Evolutionary conservation across 2,888 invertebrate species (phyloP), one percentile per base, ranked within the genome.

Genomic region (Lepidonotus clava): DNA sequence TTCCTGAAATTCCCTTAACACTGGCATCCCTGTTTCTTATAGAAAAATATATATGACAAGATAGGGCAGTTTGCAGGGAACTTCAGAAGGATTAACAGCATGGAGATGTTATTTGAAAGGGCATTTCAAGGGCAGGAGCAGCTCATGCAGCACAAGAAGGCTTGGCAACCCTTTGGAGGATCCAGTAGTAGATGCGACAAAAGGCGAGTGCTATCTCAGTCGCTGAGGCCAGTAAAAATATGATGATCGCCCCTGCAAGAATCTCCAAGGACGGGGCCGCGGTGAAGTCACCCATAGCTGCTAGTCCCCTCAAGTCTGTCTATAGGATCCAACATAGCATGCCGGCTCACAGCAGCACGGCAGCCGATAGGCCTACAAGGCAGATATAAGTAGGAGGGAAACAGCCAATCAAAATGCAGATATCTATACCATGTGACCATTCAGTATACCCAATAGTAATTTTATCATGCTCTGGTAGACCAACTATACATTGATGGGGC

Each of bases 391-490:
- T 6, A 41, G 41, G 41, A 14, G 80, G 41, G 80, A 41, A 71
- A 80, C 80, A 80, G 18, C 80, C 80, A 80, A 80, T 80, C 80
- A 80, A 80, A 80, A 80, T 41, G 46, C 80, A 28, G 71, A 34
- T 53, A 18, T n/a, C n/a, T 11, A 53, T 53, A 53, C n/a, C 53
- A 53, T 53, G 53, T 53, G 53, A 53, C 53, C 53, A 53, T n/a
- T n/a, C n/a, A n/a, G n/a, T n/a, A n/a, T n/a, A n/a, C n/a, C n/a
- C n/a, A n/a, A n/a, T n/a, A n/a, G n/a, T n/a, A n/a, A n/a, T n/a
- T n/a, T n/a, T n/a, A n/a, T n/a, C n/a, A n/a, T n/a, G n/a, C n/a
- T n/a, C n/a, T n/a, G n/a, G n/a, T n/a, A n/a, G n/a, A n/a, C n/a
- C n/a, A n/a, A n/a, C n/a, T n/a, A n/a, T n/a, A n/a, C n/a, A n/a